Evolutionary conservation across 2,113 vertebrate species (phyloP).

Genomic region (Cyphomyrus plagiostoma): DNA sequence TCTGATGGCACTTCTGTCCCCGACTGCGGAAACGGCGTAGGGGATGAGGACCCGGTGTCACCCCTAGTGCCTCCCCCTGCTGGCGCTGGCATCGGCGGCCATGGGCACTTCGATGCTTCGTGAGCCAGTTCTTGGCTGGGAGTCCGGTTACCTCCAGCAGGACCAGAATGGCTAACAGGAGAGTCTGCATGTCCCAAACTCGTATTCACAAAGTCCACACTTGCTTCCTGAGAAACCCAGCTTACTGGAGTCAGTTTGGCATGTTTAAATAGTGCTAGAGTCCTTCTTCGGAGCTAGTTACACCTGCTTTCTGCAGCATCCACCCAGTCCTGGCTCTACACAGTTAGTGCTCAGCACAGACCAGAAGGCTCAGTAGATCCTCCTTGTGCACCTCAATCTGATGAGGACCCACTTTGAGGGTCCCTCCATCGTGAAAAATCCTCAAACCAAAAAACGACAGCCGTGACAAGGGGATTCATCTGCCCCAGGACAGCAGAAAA

Average conservation of each 20-base stretch:
- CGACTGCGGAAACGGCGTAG: slow-evolving; percentile 37
- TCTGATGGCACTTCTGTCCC: slow-evolving; percentile 44
- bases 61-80: slow-evolving; percentile 28
- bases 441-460: slow-evolving; percentile 3
- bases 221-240: background rate
- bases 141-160: slow-evolving; percentile 46
- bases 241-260: background rate
- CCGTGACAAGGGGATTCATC: background rate
- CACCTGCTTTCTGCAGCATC: background rate
- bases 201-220: background rate
- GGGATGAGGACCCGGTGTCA: slow-evolving; percentile 25
- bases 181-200: slow-evolving; percentile 39
- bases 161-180: slow-evolving; percentile 44
- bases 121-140: slow-evolving; percentile 35
- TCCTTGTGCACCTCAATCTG: background rate
- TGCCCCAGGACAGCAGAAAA: slow-evolving; percentile 28
- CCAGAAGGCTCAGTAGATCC: background rate
- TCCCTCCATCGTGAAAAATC: background rate
- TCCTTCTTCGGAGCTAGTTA: background rate
- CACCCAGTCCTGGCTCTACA: background rate
- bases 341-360: background rate
- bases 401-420: background rate
- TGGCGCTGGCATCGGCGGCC: slow-evolving; percentile 44
- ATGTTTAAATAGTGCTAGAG: background rate
- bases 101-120: slow-evolving; percentile 22